Conservation (phyloP, 2,888 invertebrate genomes). For the Oscheius sp. region DNA sequence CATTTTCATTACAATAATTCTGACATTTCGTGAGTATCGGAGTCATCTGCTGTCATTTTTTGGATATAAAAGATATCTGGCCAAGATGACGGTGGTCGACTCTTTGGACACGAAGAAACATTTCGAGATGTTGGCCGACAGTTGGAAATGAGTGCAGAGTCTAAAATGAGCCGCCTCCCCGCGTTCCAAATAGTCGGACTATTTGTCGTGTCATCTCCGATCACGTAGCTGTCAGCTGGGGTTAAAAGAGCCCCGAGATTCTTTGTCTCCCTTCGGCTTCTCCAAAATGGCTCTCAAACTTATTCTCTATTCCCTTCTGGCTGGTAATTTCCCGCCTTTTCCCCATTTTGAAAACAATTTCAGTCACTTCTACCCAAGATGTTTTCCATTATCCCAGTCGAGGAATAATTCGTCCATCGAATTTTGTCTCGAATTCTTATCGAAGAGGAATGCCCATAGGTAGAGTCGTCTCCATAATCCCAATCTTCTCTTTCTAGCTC, state of each 20-base stretch:
- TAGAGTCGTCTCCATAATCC: no score
- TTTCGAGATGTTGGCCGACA: neutral
- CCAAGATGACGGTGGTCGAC: neutral
- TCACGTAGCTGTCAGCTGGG: constrained; percentile 34
- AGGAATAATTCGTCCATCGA: constrained; percentile 9
- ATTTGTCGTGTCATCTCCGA: constrained; percentile 26
- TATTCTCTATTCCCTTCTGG: neutral
- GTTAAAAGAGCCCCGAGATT: constrained; percentile 10
- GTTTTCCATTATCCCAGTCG: constrained; percentile 21
- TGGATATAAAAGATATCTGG: neutral
- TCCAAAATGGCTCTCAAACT: neutral
- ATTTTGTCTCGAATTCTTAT: constrained; percentile 14
- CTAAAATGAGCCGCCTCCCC: neutral
- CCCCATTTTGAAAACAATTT: neutral
- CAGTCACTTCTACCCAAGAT: constrained; percentile 2
- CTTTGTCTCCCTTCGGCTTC: neutral
- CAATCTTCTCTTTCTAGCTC: neutral
- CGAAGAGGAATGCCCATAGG: constrained; percentile 15
- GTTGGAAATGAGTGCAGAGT: neutral
- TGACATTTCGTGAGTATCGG: neutral
- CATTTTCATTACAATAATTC: neutral
- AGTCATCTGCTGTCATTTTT: neutral
- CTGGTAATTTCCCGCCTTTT: neutral
- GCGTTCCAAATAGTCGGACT: constrained; percentile 31
- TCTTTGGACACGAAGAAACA: neutral